A percentile compares a stretch with the other conserved stretches of the same genome.
phyloP scores from a whole-genome alignment of 2,888 invertebrate genomes.

The Epiblema foenella region DNA sequence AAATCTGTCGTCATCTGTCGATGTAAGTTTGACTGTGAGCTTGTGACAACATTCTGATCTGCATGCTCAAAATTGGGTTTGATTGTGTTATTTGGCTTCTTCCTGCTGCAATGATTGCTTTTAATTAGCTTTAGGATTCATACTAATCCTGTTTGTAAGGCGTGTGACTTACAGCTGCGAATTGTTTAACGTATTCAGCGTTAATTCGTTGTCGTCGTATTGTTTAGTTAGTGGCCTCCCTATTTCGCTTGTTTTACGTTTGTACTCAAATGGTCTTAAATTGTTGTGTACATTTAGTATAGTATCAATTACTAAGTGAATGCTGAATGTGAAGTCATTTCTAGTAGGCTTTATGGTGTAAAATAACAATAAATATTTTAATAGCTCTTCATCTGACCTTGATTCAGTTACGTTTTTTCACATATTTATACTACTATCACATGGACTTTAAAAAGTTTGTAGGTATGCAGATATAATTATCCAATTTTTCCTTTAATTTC shows the following conservation, averaged over 20 bases:
- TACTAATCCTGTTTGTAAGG: neutral
- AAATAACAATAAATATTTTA: neutral
- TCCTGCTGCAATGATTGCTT: constrained; percentile 3
- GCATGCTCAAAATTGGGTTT: constrained; percentile 13
- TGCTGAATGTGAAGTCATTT: neutral
- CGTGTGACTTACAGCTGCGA: neutral
- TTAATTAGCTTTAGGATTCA: neutral
- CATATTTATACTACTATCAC: neutral
- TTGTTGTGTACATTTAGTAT: neutral
- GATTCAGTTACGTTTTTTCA: neutral
- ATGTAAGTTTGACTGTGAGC: constrained; percentile 37
- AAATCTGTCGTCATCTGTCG: constrained; percentile 18
- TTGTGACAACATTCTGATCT: constrained; percentile 22
- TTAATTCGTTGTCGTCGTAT: constrained; percentile 10
- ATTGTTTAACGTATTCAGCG: neutral
- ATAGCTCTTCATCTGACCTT: neutral
- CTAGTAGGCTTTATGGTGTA: neutral
- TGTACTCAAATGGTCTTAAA: constrained; percentile 4
- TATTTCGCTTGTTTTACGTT: constrained; percentile 1
- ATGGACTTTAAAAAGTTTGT: neutral
- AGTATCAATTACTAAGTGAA: neutral
- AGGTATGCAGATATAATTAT: neutral
- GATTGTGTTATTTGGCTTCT: constrained; percentile 25
- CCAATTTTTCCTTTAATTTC: too few species aligned
- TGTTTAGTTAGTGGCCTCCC: constrained; percentile 22